These are phyloP conservation scores for Chaetogeoica ovagalla DNA, from an alignment of 2,888 invertebrate genomes.

Conservation along the genomic window DNA sequence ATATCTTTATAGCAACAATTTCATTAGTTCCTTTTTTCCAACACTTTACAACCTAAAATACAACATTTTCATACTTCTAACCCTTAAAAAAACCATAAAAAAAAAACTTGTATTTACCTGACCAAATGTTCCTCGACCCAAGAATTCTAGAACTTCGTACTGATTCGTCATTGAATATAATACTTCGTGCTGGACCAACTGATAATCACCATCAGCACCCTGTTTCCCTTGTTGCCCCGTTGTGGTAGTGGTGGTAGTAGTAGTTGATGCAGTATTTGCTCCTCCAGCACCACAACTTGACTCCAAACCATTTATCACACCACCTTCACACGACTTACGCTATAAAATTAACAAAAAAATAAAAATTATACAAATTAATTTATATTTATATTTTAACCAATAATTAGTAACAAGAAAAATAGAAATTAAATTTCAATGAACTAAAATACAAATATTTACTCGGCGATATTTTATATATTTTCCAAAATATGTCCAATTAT, in stretches of 20 bases:
- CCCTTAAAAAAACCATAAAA: background rate
- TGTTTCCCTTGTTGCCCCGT: constrained; percentile 78
- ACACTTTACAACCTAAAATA: constrained; percentile 92
- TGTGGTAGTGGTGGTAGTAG: constrained; percentile 69
- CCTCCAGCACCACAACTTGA: constrained; percentile 57
- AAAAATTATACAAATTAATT: background rate
- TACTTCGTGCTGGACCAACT: constrained; percentile 96
- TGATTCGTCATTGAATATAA: constrained; percentile 95
- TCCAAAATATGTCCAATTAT: no score
- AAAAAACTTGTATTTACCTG: constrained; percentile 61
- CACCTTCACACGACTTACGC: constrained; percentile 69
- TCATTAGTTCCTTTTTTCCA: constrained; percentile 99
- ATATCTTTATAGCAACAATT: constrained; percentile 99
- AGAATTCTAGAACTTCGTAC: constrained; percentile 93
- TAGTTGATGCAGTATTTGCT: constrained; percentile 56
- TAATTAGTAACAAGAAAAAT: no score
- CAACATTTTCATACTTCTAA: constrained; percentile 8
- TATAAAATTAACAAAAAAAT: constrained; percentile 59
- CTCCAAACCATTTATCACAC: constrained; percentile 64
- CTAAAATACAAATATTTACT: no score
- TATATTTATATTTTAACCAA: background rate
- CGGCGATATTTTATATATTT: no score
- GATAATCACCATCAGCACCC: constrained; percentile 91
- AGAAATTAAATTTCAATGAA: no score
- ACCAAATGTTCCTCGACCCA: constrained; percentile 98